Evolutionary conservation across 2,797 vertebrate species (phyloP).

Genomic region (Pipistrellus nathusii): DNA sequence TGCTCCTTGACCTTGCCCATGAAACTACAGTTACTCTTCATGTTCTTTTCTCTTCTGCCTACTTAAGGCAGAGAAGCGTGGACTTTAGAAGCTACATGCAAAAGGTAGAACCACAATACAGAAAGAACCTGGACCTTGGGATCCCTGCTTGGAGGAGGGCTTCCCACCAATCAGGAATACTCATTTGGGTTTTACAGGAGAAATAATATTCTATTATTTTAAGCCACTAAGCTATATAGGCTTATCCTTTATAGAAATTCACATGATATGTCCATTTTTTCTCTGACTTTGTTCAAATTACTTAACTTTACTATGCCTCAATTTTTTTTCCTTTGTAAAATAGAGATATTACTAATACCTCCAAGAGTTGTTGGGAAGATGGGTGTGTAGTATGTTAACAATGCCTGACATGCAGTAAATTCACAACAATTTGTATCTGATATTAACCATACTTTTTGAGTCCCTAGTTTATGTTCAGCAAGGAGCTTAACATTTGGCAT

Average conservation of each 20-base stretch:
- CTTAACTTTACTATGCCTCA: neutral
- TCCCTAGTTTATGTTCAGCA: neutral
- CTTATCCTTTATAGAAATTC: neutral
- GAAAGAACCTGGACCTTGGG: neutral
- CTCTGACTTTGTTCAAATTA: neutral
- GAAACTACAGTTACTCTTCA: neutral
- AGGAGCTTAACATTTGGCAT: neutral
- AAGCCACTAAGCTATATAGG: neutral
- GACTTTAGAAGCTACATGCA: neutral
- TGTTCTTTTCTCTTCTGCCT: neutral
- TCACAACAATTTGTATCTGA: neutral
- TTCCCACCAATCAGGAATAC: neutral
- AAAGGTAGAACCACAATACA: neutral
- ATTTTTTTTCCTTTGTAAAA: slow-evolving; percentile 46
- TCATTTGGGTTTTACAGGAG: neutral
- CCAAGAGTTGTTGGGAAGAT: neutral
- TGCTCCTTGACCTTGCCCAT: neutral
- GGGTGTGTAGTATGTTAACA: neutral
- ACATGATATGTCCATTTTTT: neutral
- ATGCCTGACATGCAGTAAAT: neutral
- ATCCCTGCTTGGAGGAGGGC: neutral
- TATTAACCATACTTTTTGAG: neutral
- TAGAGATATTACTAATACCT: neutral
- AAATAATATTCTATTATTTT: neutral
- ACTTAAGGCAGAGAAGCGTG: neutral